These are phyloP conservation scores for Phallusia fumigata DNA, from an alignment of 23 tunicate genomes.

Conservation along the genomic window DNA sequence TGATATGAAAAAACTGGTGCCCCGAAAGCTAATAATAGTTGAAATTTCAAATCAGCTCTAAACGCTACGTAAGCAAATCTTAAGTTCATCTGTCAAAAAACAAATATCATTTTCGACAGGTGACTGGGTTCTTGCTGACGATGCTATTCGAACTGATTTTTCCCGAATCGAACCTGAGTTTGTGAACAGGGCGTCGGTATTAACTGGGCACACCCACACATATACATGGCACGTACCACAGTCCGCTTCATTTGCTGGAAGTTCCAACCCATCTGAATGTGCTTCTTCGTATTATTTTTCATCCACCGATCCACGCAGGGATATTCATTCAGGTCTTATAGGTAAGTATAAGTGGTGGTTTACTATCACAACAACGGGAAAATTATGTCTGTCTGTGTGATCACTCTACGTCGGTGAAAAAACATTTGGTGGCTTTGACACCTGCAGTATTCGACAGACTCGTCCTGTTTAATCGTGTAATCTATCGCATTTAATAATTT, in stretches of 20 bases:
- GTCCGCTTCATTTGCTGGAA: background rate
- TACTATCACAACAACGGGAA: too few species aligned
- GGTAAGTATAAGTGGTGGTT: background rate
- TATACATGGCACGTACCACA: slow-evolving; percentile 20
- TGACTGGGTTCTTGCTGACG: slow-evolving; percentile 5
- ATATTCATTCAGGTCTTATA: slow-evolving; percentile 17
- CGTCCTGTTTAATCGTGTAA: too few species aligned
- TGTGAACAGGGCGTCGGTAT: slow-evolving; percentile 14
- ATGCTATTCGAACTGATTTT: slow-evolving; percentile 6
- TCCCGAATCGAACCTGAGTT: slow-evolving; percentile 6
- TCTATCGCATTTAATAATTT: too few species aligned
- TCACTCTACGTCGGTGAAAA: too few species aligned
- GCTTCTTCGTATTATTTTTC: slow-evolving; percentile 19
- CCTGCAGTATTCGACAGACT: too few species aligned
- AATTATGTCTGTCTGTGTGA: too few species aligned
- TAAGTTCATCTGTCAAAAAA: too few species aligned
- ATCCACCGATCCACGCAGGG: background rate
- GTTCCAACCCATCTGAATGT: slow-evolving; percentile 17
- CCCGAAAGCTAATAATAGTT: too few species aligned
- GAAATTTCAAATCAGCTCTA: too few species aligned
- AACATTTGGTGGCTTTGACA: too few species aligned
- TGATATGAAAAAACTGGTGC: too few species aligned
- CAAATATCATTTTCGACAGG: slow-evolving; percentile 2
- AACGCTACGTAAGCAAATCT: too few species aligned
- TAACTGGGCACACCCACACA: slow-evolving; percentile 18